These are phyloP conservation scores for Epinephelus malabaricus DNA, from an alignment of 2,797 vertebrate genomes.

Conservation along the genomic window DNA sequence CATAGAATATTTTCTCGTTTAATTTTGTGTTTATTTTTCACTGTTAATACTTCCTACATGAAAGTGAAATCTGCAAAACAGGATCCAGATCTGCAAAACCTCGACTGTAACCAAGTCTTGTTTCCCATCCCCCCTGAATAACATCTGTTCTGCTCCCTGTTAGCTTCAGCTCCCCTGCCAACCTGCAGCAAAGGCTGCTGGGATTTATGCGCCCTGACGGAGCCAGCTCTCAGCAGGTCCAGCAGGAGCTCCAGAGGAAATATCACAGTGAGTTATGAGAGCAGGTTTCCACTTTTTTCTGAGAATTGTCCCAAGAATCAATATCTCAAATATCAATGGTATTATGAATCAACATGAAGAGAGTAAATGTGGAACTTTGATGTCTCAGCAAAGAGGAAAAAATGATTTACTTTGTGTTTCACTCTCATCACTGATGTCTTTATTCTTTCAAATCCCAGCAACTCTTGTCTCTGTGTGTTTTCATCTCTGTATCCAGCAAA, in stretches of 20 bases:
- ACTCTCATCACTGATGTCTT: background rate
- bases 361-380: background rate
- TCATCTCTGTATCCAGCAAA: conserved; percentile 83
- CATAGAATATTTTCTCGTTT: background rate
- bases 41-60: background rate
- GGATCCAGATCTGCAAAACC: background rate
- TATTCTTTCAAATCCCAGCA: background rate
- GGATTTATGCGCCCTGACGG: conserved; percentile 95
- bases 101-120: background rate
- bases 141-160: conserved; percentile 32
- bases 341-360: background rate
- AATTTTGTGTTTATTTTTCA: background rate
- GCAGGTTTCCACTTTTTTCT: conserved; percentile 17
- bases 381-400: background rate
- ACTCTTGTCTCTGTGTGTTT: background rate
- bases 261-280: conserved; percentile 90
- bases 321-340: background rate
- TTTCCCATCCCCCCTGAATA: conserved; percentile 1
- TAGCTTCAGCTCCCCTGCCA: conserved; percentile 91
- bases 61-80: background rate
- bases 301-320: background rate
- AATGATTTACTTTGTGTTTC: background rate
- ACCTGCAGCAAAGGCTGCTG: conserved; percentile 94
- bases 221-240: conserved; percentile 94
- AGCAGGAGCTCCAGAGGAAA: conserved; percentile 97